Evolutionary conservation across 2,797 vertebrate genomes (phyloP).

Genomic region (Pipistrellus nathusii): DNA sequence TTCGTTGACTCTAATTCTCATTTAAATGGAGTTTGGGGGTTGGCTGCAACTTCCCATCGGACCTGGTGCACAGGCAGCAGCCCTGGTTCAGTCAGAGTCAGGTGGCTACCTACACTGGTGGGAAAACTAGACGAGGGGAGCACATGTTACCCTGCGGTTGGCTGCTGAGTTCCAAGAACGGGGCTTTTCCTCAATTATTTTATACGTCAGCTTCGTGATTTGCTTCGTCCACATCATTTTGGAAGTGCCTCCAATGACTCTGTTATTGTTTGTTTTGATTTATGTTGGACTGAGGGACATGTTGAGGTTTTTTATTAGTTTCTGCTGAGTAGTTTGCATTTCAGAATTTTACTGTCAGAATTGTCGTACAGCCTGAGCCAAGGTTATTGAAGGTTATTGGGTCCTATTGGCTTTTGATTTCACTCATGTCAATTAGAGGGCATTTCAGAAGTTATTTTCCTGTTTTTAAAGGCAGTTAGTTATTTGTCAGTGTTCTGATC

Average conservation of each 20-base stretch:
- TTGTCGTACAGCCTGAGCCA: slow-evolving; percentile 60
- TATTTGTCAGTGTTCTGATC: slow-evolving; percentile 67
- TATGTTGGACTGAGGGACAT: slow-evolving; percentile 72
- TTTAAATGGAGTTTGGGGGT: slow-evolving; percentile 50
- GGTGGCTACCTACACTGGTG: background rate
- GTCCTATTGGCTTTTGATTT: slow-evolving; percentile 69
- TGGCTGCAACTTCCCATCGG: slow-evolving; percentile 44
- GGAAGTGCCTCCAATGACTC: slow-evolving; percentile 72
- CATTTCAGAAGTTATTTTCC: slow-evolving; percentile 58
- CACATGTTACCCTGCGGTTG: background rate
- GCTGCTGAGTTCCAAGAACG: background rate
- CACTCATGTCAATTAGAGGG: slow-evolving; percentile 65
- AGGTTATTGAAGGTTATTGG: slow-evolving; percentile 66
- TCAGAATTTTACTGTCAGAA: slow-evolving; percentile 75
- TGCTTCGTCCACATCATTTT: slow-evolving; percentile 67
- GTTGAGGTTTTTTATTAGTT: slow-evolving; percentile 69
- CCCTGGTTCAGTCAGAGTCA: background rate
- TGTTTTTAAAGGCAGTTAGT: slow-evolving; percentile 66
- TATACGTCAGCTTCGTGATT: background rate
- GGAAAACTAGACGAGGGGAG: background rate
- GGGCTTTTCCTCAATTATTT: background rate
- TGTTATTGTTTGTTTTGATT: slow-evolving; percentile 80
- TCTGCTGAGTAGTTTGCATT: slow-evolving; percentile 73
- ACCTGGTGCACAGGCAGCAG: background rate
- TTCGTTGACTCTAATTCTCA: slow-evolving; percentile 23